phyloP scores from a whole-genome alignment of 2,113 vertebrate genomes.

The Perca fluviatilis region DNA sequence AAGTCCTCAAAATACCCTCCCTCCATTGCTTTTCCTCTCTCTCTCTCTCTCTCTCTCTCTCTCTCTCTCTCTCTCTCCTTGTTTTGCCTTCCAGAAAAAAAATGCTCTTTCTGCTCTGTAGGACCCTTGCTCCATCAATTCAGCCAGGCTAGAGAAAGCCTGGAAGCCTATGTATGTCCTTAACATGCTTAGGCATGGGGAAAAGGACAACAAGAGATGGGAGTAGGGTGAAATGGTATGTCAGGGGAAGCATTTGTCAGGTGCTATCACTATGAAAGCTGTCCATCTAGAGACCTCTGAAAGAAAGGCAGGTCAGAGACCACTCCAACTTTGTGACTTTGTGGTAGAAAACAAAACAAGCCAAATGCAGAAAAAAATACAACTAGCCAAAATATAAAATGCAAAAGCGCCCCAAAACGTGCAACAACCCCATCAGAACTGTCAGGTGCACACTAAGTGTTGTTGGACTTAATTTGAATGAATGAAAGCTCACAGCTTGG shows the following conservation, averaged over 20 bases:
- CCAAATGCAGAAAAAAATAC: not conserved
- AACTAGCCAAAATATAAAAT: constrained; percentile 14
- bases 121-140: constrained; percentile 72
- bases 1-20: constrained; percentile 22
- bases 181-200: constrained; percentile 83
- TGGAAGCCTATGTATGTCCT: constrained; percentile 77
- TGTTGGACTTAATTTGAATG: constrained; percentile 62
- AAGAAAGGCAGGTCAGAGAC: constrained; percentile 40
- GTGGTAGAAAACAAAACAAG: not conserved
- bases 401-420: not conserved
- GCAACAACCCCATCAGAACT: constrained; percentile 9
- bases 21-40: not conserved
- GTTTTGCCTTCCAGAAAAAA: constrained; percentile 52
- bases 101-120: constrained; percentile 69
- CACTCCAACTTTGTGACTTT: not conserved
- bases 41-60: not conserved
- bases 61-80: not conserved
- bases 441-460: constrained; percentile 62
- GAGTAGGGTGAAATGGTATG: constrained; percentile 58
- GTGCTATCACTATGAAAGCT: constrained; percentile 76
- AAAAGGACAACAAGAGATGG: constrained; percentile 70
- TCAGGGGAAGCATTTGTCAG: constrained; percentile 78
- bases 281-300: constrained; percentile 49
- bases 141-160: constrained; percentile 72
- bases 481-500: constrained; percentile 49